Percentiles rank a stretch among this genome's conserved stretches.
phyloP scores from a whole-genome alignment of 2,797 vertebrate genomes.

The Melanotaenia boesemani region DNA sequence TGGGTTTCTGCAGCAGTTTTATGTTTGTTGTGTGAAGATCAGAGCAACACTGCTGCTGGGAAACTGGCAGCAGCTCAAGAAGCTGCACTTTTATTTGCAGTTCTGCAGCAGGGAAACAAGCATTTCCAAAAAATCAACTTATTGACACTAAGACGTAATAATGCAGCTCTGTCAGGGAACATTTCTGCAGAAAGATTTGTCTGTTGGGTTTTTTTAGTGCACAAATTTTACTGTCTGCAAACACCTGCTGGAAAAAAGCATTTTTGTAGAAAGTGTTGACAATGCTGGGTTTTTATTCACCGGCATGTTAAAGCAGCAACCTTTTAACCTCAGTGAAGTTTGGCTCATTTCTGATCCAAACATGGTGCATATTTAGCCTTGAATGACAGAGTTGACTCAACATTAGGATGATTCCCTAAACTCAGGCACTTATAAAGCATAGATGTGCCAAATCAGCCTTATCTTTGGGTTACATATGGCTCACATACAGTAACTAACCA shows the following conservation, averaged over 20 bases:
- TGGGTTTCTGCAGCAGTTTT: constrained; percentile 28
- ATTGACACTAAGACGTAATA: background rate
- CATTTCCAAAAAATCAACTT: constrained; percentile 19
- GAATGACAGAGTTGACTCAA: too few relatives aligned
- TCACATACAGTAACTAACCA: too few relatives aligned
- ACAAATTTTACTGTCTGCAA: too few relatives aligned
- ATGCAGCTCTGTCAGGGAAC: background rate
- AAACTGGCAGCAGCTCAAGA: constrained; percentile 28
- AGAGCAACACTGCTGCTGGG: constrained; percentile 26
- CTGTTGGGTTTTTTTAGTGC: background rate
- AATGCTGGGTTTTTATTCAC: too few relatives aligned
- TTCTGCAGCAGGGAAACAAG: background rate
- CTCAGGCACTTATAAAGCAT: background rate
- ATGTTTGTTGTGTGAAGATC: constrained; percentile 40
- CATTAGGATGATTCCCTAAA: background rate
- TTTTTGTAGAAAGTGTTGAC: too few relatives aligned
- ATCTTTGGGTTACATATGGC: background rate
- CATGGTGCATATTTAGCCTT: too few relatives aligned
- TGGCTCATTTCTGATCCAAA: too few relatives aligned
- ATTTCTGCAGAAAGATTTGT: background rate
- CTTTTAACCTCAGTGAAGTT: too few relatives aligned
- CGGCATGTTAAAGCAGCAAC: too few relatives aligned
- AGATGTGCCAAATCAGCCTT: background rate
- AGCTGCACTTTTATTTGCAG: constrained; percentile 1
- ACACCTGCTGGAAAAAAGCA: background rate